phyloP scores from a whole-genome alignment of 2,888 invertebrate genomes.

The Apodemia mormo region DNA sequence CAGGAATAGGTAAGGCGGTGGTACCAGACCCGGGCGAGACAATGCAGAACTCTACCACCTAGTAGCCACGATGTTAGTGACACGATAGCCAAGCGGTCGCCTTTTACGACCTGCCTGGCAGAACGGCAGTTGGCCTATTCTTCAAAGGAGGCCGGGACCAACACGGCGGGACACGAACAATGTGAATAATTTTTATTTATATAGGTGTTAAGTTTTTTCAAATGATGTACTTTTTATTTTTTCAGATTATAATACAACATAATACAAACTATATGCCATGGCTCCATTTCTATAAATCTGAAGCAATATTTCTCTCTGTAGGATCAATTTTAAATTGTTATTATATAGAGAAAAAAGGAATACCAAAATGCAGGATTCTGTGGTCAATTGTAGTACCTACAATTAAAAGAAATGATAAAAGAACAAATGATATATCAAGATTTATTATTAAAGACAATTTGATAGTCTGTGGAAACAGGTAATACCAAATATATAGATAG shows the following conservation, averaged over 20 bases:
- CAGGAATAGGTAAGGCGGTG: too few relatives aligned
- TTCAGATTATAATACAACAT: constrained; percentile 57
- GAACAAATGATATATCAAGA: constrained; percentile 73
- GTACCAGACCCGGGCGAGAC: too few relatives aligned
- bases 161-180: too few relatives aligned
- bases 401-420: constrained; percentile 55
- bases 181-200: background rate
- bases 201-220: background rate
- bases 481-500: constrained; percentile 24
- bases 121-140: too few relatives aligned
- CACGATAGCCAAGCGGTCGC: too few relatives aligned
- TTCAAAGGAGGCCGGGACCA: too few relatives aligned
- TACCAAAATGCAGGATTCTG: constrained; percentile 44
- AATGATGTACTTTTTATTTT: constrained; percentile 28
- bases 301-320: constrained; percentile 53
- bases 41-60: too few relatives aligned
- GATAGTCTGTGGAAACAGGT: constrained; percentile 73
- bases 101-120: too few relatives aligned
- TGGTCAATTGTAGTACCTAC: constrained; percentile 64
- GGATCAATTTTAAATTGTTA: constrained; percentile 61
- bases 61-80: too few relatives aligned
- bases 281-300: constrained; percentile 54
- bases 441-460: constrained; percentile 58
- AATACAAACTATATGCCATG: constrained; percentile 69
- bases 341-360: constrained; percentile 47